These are phyloP conservation scores for Temnothorax nylanderi DNA, from an alignment of 1,140 invertebrate species.

Conservation along the genomic window DNA sequence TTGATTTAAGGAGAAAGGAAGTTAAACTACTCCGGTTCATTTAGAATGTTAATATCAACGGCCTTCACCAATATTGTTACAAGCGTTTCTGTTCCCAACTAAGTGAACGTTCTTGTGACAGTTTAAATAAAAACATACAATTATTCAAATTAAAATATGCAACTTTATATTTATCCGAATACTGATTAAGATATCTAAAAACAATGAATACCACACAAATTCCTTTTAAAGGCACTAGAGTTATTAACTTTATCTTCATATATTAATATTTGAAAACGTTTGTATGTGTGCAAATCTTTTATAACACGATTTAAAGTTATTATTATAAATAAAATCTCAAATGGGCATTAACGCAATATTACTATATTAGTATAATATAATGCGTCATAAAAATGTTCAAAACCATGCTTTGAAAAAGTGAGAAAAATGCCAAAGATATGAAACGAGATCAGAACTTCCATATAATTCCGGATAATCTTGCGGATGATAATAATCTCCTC, in stretches of 20 bases:
- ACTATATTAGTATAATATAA: neutral
- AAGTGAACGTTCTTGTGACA: slow-evolving; percentile 11
- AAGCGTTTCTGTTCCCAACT: neutral
- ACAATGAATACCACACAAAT: neutral
- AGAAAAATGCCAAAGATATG: neutral
- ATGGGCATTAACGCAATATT: neutral
- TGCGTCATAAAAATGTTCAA: neutral
- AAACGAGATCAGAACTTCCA: neutral
- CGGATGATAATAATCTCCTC: neutral
- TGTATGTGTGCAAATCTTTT: neutral
- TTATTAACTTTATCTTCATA: neutral
- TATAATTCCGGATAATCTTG: neutral
- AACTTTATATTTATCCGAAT: neutral
- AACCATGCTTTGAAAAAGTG: neutral
- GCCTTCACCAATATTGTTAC: neutral
- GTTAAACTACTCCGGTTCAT: slow-evolving; percentile 2
- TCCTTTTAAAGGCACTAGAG: neutral
- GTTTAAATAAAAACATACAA: neutral
- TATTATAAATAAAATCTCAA: neutral
- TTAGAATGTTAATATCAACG: slow-evolving; percentile 24
- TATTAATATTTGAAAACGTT: neutral
- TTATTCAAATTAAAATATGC: slow-evolving; percentile 1
- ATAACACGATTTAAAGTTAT: neutral
- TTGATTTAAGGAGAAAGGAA: slow-evolving; percentile 40
- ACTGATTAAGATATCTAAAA: neutral